These are phyloP conservation scores for Trinorchestia longiramus DNA, from an alignment of 1,140 invertebrate genomes.

Conservation along the genomic window DNA sequence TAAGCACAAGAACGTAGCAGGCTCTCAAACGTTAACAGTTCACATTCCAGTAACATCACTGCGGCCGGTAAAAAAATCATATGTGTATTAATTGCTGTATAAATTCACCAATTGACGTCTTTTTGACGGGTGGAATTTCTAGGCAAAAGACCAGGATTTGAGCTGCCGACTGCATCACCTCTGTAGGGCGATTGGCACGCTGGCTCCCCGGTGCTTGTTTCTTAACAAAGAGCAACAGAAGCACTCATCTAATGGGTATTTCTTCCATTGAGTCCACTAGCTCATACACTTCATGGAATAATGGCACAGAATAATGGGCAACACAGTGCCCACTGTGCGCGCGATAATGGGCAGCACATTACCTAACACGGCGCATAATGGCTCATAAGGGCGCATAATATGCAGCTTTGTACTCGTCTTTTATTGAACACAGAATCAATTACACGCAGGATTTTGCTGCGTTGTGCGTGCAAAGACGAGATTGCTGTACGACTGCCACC, in stretches of 20 bases:
- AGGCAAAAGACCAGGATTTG: neutral
- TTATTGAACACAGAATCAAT: neutral
- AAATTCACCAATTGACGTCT: neutral
- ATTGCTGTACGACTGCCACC: neutral
- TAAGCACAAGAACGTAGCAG: no score
- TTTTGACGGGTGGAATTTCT: neutral
- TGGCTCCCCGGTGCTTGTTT: neutral
- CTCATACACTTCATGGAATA: conserved; percentile 27
- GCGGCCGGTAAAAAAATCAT: no score
- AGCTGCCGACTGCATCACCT: neutral
- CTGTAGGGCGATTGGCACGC: neutral
- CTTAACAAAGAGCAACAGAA: neutral
- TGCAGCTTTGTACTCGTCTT: neutral
- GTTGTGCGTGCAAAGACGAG: neutral
- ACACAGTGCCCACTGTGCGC: neutral
- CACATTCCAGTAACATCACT: no score
- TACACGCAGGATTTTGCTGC: neutral
- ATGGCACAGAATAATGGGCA: neutral
- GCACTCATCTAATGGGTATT: neutral
- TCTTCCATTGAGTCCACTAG: neutral
- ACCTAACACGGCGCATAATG: neutral
- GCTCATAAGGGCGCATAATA: conserved; percentile 26
- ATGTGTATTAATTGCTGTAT: no score
- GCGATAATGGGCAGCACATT: neutral
- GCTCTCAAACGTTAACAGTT: no score